Evolutionary conservation across 2,113 vertebrate species (phyloP), one percentile per base, ranked within the genome.

Genomic region (Columbina picui): DNA sequence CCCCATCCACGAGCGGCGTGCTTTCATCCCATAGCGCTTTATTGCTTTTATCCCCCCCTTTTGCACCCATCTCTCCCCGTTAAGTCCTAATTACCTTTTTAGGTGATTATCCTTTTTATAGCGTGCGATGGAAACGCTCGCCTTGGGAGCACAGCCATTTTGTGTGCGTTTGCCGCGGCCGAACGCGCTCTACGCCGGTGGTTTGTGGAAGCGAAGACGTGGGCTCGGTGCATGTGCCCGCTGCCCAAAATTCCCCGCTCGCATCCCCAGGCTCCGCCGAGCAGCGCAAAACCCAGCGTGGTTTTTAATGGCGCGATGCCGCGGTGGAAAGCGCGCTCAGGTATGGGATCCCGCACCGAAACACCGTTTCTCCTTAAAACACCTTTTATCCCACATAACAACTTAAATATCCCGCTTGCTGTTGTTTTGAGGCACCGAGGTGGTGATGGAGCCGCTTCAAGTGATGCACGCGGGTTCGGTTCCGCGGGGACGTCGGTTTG

Each of bases 121-220:
- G 43, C 39, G 19, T 93, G 95, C 90, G 82, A 78, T 41, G 87
- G 82, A 93, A 96, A 91, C 32, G 69, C 64, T 86, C 9, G 60
- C 45, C 74, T 60, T 84, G 79, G 92, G 86, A 96, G 93, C 76
- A 19, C 92, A 97, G 91, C 93, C 90, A 81, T 98, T 97, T 97
- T 97, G 94, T 90, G 75, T 73, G 65, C 65, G 55, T 9, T n/a
- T n/a, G 43, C 79, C 12, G 64, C 73, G 61, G 74, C 32, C 82
- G 90, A 92, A 36, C 68, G 94, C 76, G 2, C 53, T 93, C 86
- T n/a, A 87, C 68, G 61, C 9, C 61, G 60, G n/a, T 49, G 71
- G 43, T 76, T 91, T 88, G 76, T 20, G 68, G 61, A 86, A 92
- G 64, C 39, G 32, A 75, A 87, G 69, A 39, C 73, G 53, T 32